Percentiles rank a stretch among this genome's conserved stretches.
phyloP scores from a whole-genome alignment of 2,797 vertebrate genomes.

The Sarcoramphus papa region DNA sequence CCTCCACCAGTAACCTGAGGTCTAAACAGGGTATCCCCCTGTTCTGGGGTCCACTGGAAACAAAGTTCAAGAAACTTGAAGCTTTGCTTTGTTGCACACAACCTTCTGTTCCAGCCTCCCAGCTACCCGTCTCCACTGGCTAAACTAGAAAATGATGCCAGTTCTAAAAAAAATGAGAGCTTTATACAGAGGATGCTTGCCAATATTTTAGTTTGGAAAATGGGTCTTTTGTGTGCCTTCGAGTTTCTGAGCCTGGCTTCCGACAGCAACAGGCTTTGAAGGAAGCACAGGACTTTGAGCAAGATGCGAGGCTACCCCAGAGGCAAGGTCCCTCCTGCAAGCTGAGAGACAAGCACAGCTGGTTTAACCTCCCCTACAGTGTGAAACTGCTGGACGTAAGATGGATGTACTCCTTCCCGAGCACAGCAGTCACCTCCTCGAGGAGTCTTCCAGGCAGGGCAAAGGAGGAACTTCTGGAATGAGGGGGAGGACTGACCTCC shows the following conservation, averaged over 20 bases:
- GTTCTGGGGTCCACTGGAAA: not conserved
- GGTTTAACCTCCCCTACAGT: not conserved
- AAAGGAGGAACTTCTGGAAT: not conserved
- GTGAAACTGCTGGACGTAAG: not conserved
- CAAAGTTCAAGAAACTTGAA: not conserved
- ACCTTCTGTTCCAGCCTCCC: not conserved
- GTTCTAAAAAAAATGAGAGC: not conserved
- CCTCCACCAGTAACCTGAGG: not conserved
- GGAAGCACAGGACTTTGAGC: not conserved
- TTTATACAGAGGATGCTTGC: not conserved
- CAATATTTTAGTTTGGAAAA: not conserved
- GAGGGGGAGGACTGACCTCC: too few species aligned
- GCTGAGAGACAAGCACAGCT: not conserved
- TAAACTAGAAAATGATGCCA: not conserved
- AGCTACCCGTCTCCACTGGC: not conserved
- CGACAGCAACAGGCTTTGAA: not conserved
- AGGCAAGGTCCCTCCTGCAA: not conserved
- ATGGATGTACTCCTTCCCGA: rapidly evolving
- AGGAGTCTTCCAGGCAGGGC: not conserved
- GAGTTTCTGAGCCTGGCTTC: not conserved
- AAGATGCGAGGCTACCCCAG: rapidly evolving
- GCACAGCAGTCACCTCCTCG: not conserved
- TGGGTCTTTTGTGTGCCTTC: not conserved
- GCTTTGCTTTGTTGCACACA: not conserved
- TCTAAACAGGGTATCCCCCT: not conserved